Evolutionary conservation across 2,888 invertebrate species (phyloP).

Genomic region (Lissonota sp.): DNA sequence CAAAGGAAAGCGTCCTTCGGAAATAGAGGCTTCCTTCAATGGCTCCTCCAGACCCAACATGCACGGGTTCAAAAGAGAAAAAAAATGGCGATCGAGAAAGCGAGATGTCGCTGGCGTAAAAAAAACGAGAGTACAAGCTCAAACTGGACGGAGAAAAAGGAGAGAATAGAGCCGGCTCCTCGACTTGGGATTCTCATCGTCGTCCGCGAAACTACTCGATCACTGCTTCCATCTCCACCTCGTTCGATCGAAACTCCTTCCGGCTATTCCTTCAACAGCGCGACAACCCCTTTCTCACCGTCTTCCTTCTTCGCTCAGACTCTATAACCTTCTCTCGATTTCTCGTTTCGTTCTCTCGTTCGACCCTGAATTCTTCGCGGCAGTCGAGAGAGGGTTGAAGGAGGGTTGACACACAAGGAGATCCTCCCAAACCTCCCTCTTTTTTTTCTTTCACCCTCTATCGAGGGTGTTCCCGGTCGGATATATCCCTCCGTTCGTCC

Average conservation of each 20-base stretch:
- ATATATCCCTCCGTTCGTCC: slow-evolving; percentile 45
- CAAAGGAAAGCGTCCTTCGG: slow-evolving; percentile 23
- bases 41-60: slow-evolving; percentile 5
- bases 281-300: slow-evolving; percentile 63
- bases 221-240: slow-evolving; percentile 66
- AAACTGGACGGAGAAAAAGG: slow-evolving; percentile 24
- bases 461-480: slow-evolving; percentile 6
- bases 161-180: slow-evolving; percentile 43
- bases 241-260: slow-evolving; percentile 49
- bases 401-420: slow-evolving; percentile 3
- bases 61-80: slow-evolving; percentile 30
- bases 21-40: slow-evolving; percentile 40
- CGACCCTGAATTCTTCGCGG: slow-evolving; percentile 45
- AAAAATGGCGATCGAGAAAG: slow-evolving; percentile 42
- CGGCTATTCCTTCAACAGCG: slow-evolving; percentile 56
- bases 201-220: slow-evolving; percentile 73
- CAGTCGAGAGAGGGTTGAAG: slow-evolving; percentile 10
- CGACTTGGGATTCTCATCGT: slow-evolving; percentile 62
- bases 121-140: slow-evolving; percentile 2
- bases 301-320: slow-evolving; percentile 60
- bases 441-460: slow-evolving; percentile 45
- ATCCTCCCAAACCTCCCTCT: slow-evolving; percentile 10
- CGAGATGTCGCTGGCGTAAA: background rate
- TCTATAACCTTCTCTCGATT: slow-evolving; percentile 39
- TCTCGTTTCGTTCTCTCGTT: slow-evolving; percentile 54